A percentile compares a stretch with the other conserved stretches of the same genome.
These are phyloP conservation scores for Hystrix brachyura DNA, from an alignment of 2,113 vertebrate genomes.

Conservation along the genomic window DNA sequence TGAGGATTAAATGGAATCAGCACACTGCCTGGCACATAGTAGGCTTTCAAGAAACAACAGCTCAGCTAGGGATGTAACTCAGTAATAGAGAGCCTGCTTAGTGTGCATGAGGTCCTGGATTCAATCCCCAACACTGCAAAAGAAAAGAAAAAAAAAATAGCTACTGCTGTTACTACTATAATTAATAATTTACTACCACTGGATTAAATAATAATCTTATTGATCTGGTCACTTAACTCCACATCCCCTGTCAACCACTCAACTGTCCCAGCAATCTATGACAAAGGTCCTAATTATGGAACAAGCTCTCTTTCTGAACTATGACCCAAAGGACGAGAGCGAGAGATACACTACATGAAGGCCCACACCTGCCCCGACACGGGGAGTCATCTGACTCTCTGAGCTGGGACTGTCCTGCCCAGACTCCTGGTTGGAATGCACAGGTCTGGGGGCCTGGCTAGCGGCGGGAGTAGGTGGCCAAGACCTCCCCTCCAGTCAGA, in stretches of 20 bases:
- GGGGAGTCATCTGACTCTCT: neutral
- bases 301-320: slow-evolving; percentile 30
- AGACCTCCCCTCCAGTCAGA: neutral
- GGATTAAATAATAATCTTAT: neutral
- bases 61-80: neutral
- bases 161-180: neutral
- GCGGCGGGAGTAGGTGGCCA: neutral
- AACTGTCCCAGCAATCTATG: neutral
- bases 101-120: neutral
- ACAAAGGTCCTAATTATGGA: neutral
- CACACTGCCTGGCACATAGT: neutral
- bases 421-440: slow-evolving; percentile 25
- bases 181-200: neutral
- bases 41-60: neutral
- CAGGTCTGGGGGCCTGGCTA: neutral
- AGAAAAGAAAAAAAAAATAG: neutral
- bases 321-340: slow-evolving; percentile 1
- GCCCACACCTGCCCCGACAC: neutral
- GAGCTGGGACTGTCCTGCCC: neutral
- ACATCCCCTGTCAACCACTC: neutral
- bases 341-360: slow-evolving; percentile 5
- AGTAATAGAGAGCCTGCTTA: neutral
- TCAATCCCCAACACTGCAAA: neutral
- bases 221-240: slow-evolving; percentile 24
- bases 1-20: slow-evolving; percentile 17